Conservation (phyloP, 1,140 invertebrate species). For the Yoshiicerus persimilis region DNA sequence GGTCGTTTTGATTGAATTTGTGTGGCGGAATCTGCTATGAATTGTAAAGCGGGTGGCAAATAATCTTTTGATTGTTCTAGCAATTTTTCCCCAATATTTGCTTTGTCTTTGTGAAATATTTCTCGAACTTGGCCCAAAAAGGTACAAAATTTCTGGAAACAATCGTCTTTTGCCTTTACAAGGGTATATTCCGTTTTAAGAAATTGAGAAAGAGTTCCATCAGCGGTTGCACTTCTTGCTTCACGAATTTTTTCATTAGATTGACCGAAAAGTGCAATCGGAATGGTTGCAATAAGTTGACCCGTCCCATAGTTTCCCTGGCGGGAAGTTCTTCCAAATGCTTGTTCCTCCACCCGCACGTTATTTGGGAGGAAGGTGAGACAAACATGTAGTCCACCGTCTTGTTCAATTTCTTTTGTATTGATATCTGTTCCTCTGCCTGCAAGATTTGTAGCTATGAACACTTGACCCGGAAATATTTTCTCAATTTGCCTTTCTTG, state of each 20-base stretch:
- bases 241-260: background rate
- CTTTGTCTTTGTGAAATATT: background rate
- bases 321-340: constrained; percentile 53
- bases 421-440: constrained; percentile 52
- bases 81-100: too few relatives aligned
- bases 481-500: background rate
- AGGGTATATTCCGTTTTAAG: background rate
- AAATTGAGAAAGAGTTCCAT: background rate
- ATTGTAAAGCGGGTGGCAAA: too few relatives aligned
- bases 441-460: constrained; percentile 52
- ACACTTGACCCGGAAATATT: constrained; percentile 36
- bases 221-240: background rate
- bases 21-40: too few relatives aligned
- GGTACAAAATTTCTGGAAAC: background rate
- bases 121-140: background rate
- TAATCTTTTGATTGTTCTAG: too few relatives aligned
- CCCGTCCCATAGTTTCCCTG: constrained; percentile 52
- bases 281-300: constrained; percentile 46
- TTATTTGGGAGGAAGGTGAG: constrained; percentile 54
- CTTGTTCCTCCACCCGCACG: constrained; percentile 53
- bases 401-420: constrained; percentile 46
- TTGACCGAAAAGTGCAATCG: background rate
- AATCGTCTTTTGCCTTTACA: background rate
- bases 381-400: constrained; percentile 54
- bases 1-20: background rate